Percentiles rank a stretch among this genome's conserved stretches.
phyloP scores from a whole-genome alignment of 2,888 invertebrate species.

The Parnassius apollo region DNA sequence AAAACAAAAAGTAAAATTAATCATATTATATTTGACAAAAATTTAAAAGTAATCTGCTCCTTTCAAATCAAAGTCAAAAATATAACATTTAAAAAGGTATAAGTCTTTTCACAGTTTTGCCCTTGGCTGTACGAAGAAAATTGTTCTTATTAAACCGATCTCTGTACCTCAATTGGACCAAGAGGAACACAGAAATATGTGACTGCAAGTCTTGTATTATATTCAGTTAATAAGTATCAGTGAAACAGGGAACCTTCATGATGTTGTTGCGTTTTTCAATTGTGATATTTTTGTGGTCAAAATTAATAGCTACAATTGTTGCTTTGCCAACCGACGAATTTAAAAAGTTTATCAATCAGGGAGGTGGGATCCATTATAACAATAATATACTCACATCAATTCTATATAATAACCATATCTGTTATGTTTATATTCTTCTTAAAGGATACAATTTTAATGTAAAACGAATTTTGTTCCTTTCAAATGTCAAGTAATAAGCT shows the following conservation, averaged over 20 bases:
- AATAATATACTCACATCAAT: too few species aligned
- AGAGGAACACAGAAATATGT: slow-evolving; percentile 60
- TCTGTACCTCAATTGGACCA: slow-evolving; percentile 67
- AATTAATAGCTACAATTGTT: slow-evolving; percentile 42
- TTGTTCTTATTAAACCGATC: slow-evolving; percentile 59
- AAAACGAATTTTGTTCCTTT: too few species aligned
- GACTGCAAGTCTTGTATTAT: slow-evolving; percentile 54
- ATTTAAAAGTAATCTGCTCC: too few species aligned
- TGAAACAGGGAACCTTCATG: slow-evolving; percentile 11
- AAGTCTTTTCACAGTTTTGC: slow-evolving; percentile 30
- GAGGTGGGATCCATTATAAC: slow-evolving; percentile 40
- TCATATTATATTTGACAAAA: too few species aligned
- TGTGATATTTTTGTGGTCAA: slow-evolving; percentile 48
- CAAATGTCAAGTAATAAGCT: too few species aligned
- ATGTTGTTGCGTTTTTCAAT: slow-evolving; percentile 39
- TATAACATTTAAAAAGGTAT: too few species aligned
- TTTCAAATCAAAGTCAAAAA: too few species aligned
- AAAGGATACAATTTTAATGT: too few species aligned
- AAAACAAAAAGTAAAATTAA: too few species aligned
- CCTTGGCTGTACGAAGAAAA: slow-evolving; percentile 55
- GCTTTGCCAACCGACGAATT: slow-evolving; percentile 56
- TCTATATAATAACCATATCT: too few species aligned
- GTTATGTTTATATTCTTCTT: too few species aligned
- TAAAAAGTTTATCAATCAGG: slow-evolving; percentile 46
- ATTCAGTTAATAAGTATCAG: slow-evolving; percentile 44